Evolutionary conservation across 30 jellyfish, hydroid and myxozoan genomes (phyloP), one percentile per base, ranked within the genome.

Genomic region (Aurelia sp.): DNA sequence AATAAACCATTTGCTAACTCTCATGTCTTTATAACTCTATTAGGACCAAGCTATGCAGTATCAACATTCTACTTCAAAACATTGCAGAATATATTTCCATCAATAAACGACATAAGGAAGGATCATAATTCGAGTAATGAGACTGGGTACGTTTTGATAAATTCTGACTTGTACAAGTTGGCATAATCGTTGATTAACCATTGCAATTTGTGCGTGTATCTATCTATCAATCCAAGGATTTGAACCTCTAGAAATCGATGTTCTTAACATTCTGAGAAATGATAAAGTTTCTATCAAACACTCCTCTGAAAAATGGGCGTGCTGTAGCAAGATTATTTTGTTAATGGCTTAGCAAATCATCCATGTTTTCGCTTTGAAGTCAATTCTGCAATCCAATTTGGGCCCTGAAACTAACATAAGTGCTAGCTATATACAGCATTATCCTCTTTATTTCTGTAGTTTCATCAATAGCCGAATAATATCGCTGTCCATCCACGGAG

Each of bases 31-130:
- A 64, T 19, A 6, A 44, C 0, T 6, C 55, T 52, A 53, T 35
- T 33, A 74, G 85, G 69, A 21, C 7, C 60, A n/a, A 52, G 37
- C 58, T 74, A 71, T 74, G 85, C 85, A 74, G 19, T 74, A 12
- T 74, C 85, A 16, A 15, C 85, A 40, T 17, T 74, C 47, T 74
- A 74, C 67, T 74, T 74, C 85, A 74, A 74, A 35, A 74, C 71
- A 3, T 74, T 74, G 57, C 85, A 74, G 35, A 74, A 50, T n/a
- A 55, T 74, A 50, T 27, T 74, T 12, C 85, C 72, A 6, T 53
- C 85, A 74, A 23, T 17, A 12, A 19, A 74, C 51, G 9, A 10
- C 35, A 18, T 52, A 19, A 50, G 33, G 11, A 50, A 27, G 15
- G 48, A 35, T 18, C 72, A 27, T 13, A 74, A 74, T 52, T 11